Evolutionary conservation across 2,888 invertebrate species (phyloP), one percentile per base, ranked within the genome.

Genomic region (Xestia xanthographa): DNA sequence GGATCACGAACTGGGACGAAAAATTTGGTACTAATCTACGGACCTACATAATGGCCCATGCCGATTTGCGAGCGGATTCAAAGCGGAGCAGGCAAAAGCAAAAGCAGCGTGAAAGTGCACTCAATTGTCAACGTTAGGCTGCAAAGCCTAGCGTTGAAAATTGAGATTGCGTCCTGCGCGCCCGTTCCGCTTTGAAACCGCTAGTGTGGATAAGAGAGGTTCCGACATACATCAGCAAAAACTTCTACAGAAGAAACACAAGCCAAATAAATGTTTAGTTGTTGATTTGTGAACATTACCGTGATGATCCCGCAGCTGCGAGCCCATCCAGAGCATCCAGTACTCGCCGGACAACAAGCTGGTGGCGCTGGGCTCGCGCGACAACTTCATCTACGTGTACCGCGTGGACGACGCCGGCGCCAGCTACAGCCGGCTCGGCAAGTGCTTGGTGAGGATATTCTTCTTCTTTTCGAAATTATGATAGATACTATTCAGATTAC

Each of bases 301-400:
- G n/a, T 26, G 5, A 6, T 26, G 17, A 6, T 48, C 38, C 41
- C 1, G 14, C 90, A 96, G 96, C 0, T 94, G 94, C 72, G 97
- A 97, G 87, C 97, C 97, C 12, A 97, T 97, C 84, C 97, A 98
- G 95, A 98, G 98, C n/a, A 97, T 98, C 79, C 97, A 97, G 91
- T 98, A 97, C 94, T 98, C 98, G 2, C 98, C 98, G 68, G 98
- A 99, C 96, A 98, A 98, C 83, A 97, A 97, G 83, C 95, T 98
- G 91, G 95, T 99, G 75, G 99, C 99, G 20, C 94, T 99, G 70
- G 99, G 99, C 11, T 99, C 98, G 0, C 97, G 98, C 20, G 99
- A 99, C 95, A 99, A 98, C 97, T 97, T 98, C 92, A 98, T 99
- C 91, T 99, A 99, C 95, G 97, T 99, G 82, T 99, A 99, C 96